phyloP scores from a whole-genome alignment of 1,140 invertebrate genomes.

The Cotesia vestalis region DNA sequence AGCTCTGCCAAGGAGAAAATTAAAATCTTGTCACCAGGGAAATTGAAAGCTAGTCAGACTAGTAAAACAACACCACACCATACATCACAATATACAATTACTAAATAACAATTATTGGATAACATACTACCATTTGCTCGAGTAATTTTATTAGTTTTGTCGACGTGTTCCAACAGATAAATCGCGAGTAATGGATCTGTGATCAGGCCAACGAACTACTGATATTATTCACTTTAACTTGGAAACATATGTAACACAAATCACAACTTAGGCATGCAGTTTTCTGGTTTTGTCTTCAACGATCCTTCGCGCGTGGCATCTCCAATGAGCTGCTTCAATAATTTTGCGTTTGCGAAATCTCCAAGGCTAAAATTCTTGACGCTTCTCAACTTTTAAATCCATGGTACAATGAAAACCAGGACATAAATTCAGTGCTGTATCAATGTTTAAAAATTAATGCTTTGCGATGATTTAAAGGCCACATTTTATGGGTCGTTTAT shows the following conservation, averaged over 20 bases:
- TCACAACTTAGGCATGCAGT: too few species aligned
- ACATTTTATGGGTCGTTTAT: too few species aligned
- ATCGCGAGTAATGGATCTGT: too few species aligned
- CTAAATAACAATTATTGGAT: conserved; percentile 14
- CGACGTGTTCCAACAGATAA: background rate
- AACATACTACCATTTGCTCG: conserved; percentile 8
- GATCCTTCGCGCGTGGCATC: conserved; percentile 10
- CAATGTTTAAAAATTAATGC: too few species aligned
- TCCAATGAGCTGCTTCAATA: background rate
- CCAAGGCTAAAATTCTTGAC: background rate
- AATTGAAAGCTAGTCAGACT: conserved; percentile 14
- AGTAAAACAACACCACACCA: conserved; percentile 2
- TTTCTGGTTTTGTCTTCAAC: background rate
- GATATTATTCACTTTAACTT: conserved; percentile 5
- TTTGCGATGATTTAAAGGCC: too few species aligned
- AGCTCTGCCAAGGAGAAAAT: conserved; percentile 26
- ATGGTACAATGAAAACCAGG: too few species aligned
- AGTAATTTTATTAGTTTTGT: background rate
- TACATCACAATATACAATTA: too few species aligned
- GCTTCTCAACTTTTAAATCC: too few species aligned
- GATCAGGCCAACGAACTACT: too few species aligned
- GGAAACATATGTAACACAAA: background rate
- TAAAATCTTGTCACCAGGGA: conserved; percentile 15
- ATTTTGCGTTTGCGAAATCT: conserved; percentile 13
- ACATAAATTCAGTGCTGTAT: too few species aligned